Conservation (phyloP, 2,888 invertebrate species). For the Drosophila mimica region DNA sequence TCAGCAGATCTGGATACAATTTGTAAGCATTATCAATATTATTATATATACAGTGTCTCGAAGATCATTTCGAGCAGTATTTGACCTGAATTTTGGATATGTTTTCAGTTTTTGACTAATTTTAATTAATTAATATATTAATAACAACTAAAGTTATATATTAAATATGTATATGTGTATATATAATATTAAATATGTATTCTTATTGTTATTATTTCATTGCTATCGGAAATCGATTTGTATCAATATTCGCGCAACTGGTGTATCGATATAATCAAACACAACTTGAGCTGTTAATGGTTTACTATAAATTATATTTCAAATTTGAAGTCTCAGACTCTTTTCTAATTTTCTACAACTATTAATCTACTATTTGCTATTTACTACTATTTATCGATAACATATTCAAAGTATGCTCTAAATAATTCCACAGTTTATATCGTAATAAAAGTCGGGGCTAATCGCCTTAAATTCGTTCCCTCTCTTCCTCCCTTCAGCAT, state of each 20-base stretch:
- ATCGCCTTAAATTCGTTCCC: neutral
- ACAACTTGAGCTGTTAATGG: neutral
- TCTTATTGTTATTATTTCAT: neutral
- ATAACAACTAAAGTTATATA: no score
- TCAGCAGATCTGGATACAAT: neutral
- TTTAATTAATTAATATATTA: no score
- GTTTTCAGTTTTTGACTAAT: no score
- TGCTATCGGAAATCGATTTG: neutral
- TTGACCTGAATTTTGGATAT: no score
- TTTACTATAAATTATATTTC: neutral
- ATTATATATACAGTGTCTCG: no score
- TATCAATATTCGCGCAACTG: neutral
- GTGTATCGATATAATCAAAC: neutral
- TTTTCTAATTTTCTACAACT: no score
- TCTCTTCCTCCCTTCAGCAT: neutral
- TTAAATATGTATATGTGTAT: no score
- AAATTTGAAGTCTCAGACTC: no score
- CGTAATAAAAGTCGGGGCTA: neutral
- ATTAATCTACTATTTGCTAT: no score
- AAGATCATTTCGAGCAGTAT: no score
- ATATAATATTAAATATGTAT: no score
- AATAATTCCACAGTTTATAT: neutral
- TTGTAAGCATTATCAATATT: neutral
- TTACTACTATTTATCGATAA: slow-evolving; percentile 6
- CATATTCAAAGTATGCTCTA: slow-evolving; percentile 1